Percentiles rank a stretch among this genome's conserved stretches.
Conservation (phyloP, 2,113 vertebrate genomes). For the Xyrauchen texanus region DNA sequence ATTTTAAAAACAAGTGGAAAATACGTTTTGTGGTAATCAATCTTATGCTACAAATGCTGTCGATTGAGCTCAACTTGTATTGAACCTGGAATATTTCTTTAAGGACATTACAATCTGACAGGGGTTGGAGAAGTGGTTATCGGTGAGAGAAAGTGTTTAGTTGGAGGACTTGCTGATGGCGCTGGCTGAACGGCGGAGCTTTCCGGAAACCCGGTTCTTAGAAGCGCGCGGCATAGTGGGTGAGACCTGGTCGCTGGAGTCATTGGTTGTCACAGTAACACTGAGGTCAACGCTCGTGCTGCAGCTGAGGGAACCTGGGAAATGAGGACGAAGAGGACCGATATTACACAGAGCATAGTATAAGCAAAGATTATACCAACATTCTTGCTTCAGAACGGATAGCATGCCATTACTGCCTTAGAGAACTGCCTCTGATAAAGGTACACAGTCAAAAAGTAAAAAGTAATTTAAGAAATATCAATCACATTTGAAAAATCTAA, state of each 20-base stretch:
- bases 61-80: too few relatives aligned
- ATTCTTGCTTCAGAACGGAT: background rate
- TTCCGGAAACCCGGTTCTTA: conserved; percentile 73
- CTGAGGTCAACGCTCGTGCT: conserved; percentile 71
- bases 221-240: conserved; percentile 71
- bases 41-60: background rate
- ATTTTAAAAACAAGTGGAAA: too few relatives aligned
- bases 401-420: conserved; percentile 33
- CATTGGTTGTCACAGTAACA: conserved; percentile 42
- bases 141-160: conserved; percentile 57
- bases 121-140: too few relatives aligned
- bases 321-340: conserved; percentile 40
- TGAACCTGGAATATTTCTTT: background rate
- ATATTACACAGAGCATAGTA: conserved; percentile 19
- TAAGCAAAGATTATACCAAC: background rate
- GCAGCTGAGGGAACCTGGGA: conserved; percentile 81
- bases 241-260: conserved; percentile 70
- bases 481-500: background rate
- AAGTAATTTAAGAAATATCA: background rate
- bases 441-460: too few relatives aligned
- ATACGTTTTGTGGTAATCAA: too few relatives aligned
- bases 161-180: conserved; percentile 78
- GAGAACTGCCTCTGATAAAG: background rate
- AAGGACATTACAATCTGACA: conserved; percentile 59
- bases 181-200: conserved; percentile 74